Evolutionary conservation across 1,140 invertebrate genomes (phyloP).

Genomic region (Pemphigus obesinymphae): DNA sequence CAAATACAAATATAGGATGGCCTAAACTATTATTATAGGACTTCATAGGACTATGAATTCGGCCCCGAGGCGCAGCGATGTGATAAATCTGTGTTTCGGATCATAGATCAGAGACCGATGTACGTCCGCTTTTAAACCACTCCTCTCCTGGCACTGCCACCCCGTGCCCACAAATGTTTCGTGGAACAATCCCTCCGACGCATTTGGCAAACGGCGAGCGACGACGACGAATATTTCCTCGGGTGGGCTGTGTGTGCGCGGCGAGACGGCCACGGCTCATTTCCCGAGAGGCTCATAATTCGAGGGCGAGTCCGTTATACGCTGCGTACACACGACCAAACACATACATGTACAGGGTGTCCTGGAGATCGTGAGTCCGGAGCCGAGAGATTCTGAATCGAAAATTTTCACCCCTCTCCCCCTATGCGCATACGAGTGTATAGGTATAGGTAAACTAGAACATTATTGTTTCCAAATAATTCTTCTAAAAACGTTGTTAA

Average conservation of each 20-base stretch:
- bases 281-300: constrained; percentile 20
- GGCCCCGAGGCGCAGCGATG: not conserved
- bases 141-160: not conserved
- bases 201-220: not conserved
- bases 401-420: too few relatives aligned
- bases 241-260: too few relatives aligned
- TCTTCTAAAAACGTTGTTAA: too few relatives aligned
- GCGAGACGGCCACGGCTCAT: not conserved
- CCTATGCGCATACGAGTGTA: too few relatives aligned
- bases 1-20: too few relatives aligned
- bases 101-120: not conserved
- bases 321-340: not conserved
- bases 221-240: not conserved
- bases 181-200: not conserved
- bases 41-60: too few relatives aligned
- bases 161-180: not conserved
- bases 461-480: too few relatives aligned
- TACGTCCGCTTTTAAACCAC: not conserved
- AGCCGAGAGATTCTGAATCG: too few relatives aligned
- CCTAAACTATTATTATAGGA: too few relatives aligned
- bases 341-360: too few relatives aligned
- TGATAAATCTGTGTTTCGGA: constrained; percentile 6
- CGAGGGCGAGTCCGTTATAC: not conserved
- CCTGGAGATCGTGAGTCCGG: too few relatives aligned
- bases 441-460: too few relatives aligned